Evolutionary conservation across 2,888 invertebrate species (phyloP).

Genomic region (Hermaeophaga mercurialis): DNA sequence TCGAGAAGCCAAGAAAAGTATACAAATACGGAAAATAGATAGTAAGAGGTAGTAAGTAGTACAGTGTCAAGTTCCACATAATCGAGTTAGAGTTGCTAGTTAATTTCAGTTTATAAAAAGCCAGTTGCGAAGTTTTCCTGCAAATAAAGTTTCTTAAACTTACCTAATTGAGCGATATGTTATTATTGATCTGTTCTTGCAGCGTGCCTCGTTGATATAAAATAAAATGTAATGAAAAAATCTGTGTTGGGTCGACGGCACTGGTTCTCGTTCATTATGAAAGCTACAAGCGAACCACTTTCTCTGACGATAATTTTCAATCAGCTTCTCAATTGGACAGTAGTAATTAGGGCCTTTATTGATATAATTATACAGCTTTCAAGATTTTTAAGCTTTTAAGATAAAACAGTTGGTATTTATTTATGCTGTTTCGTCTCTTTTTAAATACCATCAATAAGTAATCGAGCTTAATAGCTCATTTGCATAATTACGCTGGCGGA

Average conservation of each 20-base stretch:
- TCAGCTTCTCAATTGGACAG: conserved; percentile 21
- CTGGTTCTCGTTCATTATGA: conserved; percentile 10
- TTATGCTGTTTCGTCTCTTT: conserved; percentile 13
- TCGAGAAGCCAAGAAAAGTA: too few species aligned
- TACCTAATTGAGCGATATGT: too few species aligned
- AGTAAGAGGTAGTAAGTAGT: too few species aligned
- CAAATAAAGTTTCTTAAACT: too few species aligned
- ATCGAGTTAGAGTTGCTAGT: too few species aligned
- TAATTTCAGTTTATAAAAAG: too few species aligned
- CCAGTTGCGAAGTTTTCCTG: neutral
- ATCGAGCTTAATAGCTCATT: conserved; percentile 11
- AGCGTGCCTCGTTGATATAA: too few species aligned
- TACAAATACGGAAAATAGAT: too few species aligned
- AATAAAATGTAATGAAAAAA: too few species aligned
- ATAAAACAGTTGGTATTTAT: conserved; percentile 19
- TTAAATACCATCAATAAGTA: conserved; percentile 17
- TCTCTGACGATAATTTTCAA: conserved; percentile 24
- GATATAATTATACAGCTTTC: conserved; percentile 26
- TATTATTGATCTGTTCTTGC: too few species aligned
- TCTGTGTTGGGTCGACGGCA: neutral
- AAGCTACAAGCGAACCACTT: conserved; percentile 23
- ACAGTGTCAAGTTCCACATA: too few species aligned
- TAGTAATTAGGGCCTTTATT: conserved; percentile 25
- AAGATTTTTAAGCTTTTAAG: conserved; percentile 22
- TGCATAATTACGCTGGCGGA: too few species aligned